Conservation (phyloP, 2,113 vertebrate species). For the Oxyura jamaicensis region DNA sequence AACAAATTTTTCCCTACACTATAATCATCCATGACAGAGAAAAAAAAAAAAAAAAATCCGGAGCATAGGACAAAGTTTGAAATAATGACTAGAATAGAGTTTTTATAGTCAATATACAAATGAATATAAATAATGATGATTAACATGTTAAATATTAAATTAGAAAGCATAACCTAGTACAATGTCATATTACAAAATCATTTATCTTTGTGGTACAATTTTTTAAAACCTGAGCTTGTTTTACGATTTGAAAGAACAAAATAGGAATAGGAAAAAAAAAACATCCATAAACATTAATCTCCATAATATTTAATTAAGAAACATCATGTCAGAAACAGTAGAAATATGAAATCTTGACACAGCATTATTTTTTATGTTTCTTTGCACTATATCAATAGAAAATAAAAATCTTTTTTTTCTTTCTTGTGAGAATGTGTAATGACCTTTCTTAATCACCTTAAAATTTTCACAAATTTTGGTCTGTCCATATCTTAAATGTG, state of each 20-base stretch:
- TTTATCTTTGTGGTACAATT: neutral
- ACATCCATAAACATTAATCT: neutral
- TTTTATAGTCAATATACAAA: slow-evolving; percentile 34
- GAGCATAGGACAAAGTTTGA: neutral
- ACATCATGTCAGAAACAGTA: neutral
- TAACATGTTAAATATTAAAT: neutral
- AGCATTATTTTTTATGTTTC: neutral
- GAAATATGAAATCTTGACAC: neutral
- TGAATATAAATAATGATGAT: slow-evolving; percentile 27
- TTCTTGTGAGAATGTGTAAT: neutral
- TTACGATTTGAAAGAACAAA: neutral
- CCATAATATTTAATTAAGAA: neutral
- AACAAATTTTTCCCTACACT: neutral
- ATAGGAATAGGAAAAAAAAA: neutral
- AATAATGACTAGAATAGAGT: neutral
- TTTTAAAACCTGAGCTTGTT: neutral
- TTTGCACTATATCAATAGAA: neutral
- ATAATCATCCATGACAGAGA: slow-evolving; percentile 31
- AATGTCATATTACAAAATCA: neutral
- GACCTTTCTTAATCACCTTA: neutral
- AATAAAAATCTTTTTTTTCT: neutral
- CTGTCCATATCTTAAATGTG: neutral
- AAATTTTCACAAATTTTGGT: neutral
- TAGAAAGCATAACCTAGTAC: neutral
- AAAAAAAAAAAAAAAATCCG: neutral